Base-by-base conservation (phyloP, 2,888 invertebrate species). In the Rosalia funebris region DNA sequence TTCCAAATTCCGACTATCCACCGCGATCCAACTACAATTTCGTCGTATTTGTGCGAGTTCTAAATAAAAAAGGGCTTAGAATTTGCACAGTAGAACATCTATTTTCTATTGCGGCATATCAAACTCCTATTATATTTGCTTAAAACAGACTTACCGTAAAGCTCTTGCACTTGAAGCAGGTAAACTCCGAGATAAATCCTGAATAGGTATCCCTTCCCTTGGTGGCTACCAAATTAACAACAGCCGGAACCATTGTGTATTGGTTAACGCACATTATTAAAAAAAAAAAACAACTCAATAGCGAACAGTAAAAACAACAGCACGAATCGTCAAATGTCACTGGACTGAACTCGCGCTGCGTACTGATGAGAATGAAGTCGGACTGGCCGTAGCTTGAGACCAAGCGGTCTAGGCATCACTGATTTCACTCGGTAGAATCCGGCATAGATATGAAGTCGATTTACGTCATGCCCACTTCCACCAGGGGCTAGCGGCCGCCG, bases 191-290 rank as follows among this genome's bases (percentile, higher is more conserved):
- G 20, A 81, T 79, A 66, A 82, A 76, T 71, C 80, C 81, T 39
- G 79, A 71, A 63, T 81, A 81, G 34, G 78, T 77, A 71, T 81
- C 80, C 69, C 79, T 79, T 59, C 80, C 80, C 66, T 81, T 81
- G 52, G 74, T 78, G 10, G 81, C 77, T 54, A 82, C 80, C 39
- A 80, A 75, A 71, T 81, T 80, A 65, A 82, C 79, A 68, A 81
- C 79, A 57, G 81, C 76, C 54, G 81, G 81, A 32, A 82, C 80
- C 81, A 82, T 81, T 47, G 76, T 75, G 53, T 78, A 71, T 68
- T 79, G 78, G 71, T 77, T 80, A 63, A 81, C 80, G 67, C 81
- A 81, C 82, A 82, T 82, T 47, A 32, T 47, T 47, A 15, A 46
- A 31, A 12, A 19, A 44, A 19, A 34, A 32, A 34, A 47, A 3